Conservation (phyloP, 2,888 invertebrate species). For the Drosophila robusta region DNA sequence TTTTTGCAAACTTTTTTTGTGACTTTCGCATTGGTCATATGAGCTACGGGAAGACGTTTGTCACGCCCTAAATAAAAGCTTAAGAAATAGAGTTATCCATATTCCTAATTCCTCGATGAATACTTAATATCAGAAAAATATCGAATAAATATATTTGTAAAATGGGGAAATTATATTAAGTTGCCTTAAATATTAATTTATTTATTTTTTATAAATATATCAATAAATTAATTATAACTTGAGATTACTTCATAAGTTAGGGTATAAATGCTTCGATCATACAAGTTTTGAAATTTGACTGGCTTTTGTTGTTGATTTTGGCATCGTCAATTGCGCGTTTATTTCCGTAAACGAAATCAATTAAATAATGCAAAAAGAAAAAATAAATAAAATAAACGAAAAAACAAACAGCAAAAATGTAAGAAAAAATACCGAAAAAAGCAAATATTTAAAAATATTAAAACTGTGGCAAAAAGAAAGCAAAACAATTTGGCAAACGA, state of each 20-base stretch:
- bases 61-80: too few relatives aligned
- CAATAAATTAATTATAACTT: not conserved
- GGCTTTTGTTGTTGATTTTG: constrained; percentile 46
- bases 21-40: constrained; percentile 12
- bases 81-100: too few relatives aligned
- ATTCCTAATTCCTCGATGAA: too few relatives aligned
- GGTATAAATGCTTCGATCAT: constrained; percentile 4
- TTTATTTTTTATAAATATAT: not conserved
- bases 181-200: not conserved
- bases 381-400: constrained; percentile 1
- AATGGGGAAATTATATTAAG: too few relatives aligned
- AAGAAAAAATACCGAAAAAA: constrained; percentile 34
- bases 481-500: constrained; percentile 23
- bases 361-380: constrained; percentile 62
- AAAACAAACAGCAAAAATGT: constrained; percentile 23
- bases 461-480: constrained; percentile 22
- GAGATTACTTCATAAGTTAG: constrained; percentile 4
- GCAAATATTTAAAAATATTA: constrained; percentile 62
- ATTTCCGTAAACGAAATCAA: constrained; percentile 77
- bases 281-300: not conserved
- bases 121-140: too few relatives aligned
- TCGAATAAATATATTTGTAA: too few relatives aligned
- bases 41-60: not conserved
- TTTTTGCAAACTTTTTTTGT: constrained; percentile 32
- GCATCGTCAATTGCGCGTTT: constrained; percentile 57